These are phyloP conservation scores for Heliconius hermathena DNA, from an alignment of 1,140 invertebrate species.

Conservation along the genomic window DNA sequence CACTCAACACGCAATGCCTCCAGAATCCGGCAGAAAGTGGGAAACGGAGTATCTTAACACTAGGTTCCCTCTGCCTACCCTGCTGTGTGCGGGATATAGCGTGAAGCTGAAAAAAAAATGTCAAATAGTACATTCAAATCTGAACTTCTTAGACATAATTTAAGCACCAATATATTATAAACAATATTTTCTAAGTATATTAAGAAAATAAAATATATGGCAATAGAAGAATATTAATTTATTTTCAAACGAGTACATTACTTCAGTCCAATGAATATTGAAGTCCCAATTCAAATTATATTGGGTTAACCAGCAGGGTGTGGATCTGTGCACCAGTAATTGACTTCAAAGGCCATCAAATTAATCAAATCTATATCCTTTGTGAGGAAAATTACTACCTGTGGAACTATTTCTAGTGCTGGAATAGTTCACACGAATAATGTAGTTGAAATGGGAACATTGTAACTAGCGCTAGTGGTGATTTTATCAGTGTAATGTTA, in stretches of 20 bases:
- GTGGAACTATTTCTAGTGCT: background rate
- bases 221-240: too few relatives aligned
- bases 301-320: background rate
- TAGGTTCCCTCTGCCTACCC: too few relatives aligned
- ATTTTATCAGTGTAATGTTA: background rate
- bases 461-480: background rate
- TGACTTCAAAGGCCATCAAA: constrained; percentile 6
- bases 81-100: too few relatives aligned
- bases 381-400: background rate
- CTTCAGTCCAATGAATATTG: background rate
- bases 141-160: too few relatives aligned
- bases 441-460: background rate
- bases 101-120: too few relatives aligned
- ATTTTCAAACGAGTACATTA: background rate
- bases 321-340: constrained; percentile 1
- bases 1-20: too few relatives aligned
- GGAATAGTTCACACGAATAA: background rate
- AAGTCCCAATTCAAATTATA: background rate
- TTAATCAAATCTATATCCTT: constrained; percentile 9
- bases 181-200: too few relatives aligned
- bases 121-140: too few relatives aligned
- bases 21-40: too few relatives aligned
- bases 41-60: too few relatives aligned
- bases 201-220: too few relatives aligned
- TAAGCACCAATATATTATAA: too few relatives aligned